Percentiles rank a stretch among this genome's conserved stretches.
Conservation (phyloP, 2,888 invertebrate genomes). For the Drosophila setosimentum region DNA sequence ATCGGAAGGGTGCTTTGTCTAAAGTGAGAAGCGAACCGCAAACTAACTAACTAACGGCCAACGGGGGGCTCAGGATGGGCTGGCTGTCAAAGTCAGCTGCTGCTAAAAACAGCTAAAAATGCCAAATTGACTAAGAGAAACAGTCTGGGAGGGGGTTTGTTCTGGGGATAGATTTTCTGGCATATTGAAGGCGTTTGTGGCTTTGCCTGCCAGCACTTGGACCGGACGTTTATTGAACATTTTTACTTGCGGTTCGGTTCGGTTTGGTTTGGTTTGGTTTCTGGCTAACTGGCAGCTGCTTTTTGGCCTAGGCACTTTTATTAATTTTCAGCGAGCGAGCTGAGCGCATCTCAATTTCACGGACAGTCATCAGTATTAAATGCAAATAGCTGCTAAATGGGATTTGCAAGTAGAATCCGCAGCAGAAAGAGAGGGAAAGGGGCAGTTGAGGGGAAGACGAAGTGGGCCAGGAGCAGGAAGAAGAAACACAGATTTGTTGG, state of each 20-base stretch:
- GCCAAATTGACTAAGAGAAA: constrained; percentile 63
- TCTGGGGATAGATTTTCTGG: constrained; percentile 22
- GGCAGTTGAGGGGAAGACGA: neutral
- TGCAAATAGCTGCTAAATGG: constrained; percentile 81
- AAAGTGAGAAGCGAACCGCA: constrained; percentile 65
- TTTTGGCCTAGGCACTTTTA: constrained; percentile 48
- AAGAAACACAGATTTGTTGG: constrained; percentile 39
- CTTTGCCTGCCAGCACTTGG: constrained; percentile 45
- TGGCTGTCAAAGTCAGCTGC: constrained; percentile 77
- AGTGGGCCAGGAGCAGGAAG: neutral
- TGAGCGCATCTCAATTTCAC: constrained; percentile 70
- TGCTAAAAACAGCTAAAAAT: constrained; percentile 63
- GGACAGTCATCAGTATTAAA: constrained; percentile 75
- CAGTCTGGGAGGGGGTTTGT: constrained; percentile 26
- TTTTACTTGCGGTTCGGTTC: constrained; percentile 72
- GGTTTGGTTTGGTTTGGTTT: neutral
- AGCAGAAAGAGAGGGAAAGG: neutral
- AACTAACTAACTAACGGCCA: constrained; percentile 79
- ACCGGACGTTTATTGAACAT: constrained; percentile 79
- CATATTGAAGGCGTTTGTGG: constrained; percentile 78
- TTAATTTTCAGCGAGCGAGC: constrained; percentile 46
- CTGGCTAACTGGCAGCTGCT: constrained; percentile 47
- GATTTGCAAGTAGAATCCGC: constrained; percentile 49
- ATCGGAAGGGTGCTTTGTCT: constrained; percentile 46
- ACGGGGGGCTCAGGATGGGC: constrained; percentile 33